A percentile compares a stretch with the other conserved stretches of the same genome.
phyloP scores from a whole-genome alignment of 1,140 invertebrate genomes.

The Drusus annulatus region DNA sequence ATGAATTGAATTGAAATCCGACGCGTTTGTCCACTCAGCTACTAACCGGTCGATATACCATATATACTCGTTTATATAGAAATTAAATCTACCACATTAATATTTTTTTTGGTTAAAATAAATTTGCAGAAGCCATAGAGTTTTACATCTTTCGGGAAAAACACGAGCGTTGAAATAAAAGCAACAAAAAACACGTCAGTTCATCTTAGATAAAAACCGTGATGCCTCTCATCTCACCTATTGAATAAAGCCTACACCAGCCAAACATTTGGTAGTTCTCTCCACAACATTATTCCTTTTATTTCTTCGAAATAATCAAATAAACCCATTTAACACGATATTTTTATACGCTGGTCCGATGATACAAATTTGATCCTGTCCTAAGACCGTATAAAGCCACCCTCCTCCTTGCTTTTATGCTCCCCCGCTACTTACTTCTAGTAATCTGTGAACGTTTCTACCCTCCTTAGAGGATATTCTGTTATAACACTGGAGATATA shows the following conservation, averaged over 20 bases:
- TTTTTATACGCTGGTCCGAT: constrained; percentile 26
- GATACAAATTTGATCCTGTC: constrained; percentile 37
- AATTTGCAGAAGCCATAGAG: too few relatives aligned
- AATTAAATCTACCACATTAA: too few relatives aligned
- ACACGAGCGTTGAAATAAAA: too few relatives aligned
- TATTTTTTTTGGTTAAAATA: too few relatives aligned
- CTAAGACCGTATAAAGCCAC: constrained; percentile 23
- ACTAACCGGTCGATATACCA: too few relatives aligned
- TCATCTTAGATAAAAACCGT: neutral
- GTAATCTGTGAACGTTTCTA: constrained; percentile 41
- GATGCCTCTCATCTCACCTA: neutral
- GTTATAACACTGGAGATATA: constrained; percentile 24
- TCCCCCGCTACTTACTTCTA: neutral
- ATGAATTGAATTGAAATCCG: too few relatives aligned
- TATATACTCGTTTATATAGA: too few relatives aligned
- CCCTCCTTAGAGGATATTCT: constrained; percentile 30
- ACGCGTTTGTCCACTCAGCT: too few relatives aligned
- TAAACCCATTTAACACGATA: neutral
- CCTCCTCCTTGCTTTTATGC: neutral
- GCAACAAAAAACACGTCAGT: too few relatives aligned
- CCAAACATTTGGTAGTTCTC: neutral
- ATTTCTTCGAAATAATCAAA: constrained; percentile 31
- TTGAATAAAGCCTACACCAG: neutral
- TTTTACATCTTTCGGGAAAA: too few relatives aligned
- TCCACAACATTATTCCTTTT: neutral